Conservation (phyloP, 2,888 invertebrate species). For the Biston betularia region DNA sequence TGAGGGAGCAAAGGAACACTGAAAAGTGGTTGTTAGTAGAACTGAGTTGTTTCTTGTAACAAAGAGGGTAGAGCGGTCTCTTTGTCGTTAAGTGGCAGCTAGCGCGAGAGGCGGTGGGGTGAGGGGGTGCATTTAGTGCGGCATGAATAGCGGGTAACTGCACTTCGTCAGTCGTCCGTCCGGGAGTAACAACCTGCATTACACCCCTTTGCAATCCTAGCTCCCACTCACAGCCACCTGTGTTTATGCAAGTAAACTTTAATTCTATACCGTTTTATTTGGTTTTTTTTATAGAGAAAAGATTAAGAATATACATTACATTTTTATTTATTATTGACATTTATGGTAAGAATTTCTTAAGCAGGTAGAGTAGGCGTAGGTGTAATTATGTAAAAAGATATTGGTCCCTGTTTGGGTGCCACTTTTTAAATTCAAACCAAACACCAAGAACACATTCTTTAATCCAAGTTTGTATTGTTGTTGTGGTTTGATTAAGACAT, state of each 20-base stretch:
- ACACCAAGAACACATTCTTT: conserved; percentile 13
- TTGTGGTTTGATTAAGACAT: conserved; percentile 27
- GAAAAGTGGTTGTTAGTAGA: conserved; percentile 73
- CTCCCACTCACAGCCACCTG: conserved; percentile 51
- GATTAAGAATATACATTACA: neutral
- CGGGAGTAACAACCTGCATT: conserved; percentile 80
- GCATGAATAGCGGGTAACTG: conserved; percentile 82
- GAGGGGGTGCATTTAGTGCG: conserved; percentile 77
- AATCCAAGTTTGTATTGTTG: conserved; percentile 22
- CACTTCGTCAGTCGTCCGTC: conserved; percentile 82
- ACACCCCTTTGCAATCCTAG: conserved; percentile 57
- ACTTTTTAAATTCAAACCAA: conserved; percentile 16
- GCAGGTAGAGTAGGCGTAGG: neutral
- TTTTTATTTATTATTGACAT: no score
- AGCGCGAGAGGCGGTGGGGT: conserved; percentile 58
- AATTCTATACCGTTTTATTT: conserved; percentile 32
- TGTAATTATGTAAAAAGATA: conserved; percentile 7
- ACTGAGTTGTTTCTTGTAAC: conserved; percentile 81
- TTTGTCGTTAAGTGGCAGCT: conserved; percentile 83
- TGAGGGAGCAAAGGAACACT: conserved; percentile 66
- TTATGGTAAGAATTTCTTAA: neutral
- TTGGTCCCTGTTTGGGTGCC: conserved; percentile 42
- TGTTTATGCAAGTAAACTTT: conserved; percentile 47
- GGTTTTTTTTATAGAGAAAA: neutral
- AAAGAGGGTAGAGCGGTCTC: conserved; percentile 83